Evolutionary conservation across 2,888 invertebrate genomes (phyloP).

Genomic region (Rutpela maculata): DNA sequence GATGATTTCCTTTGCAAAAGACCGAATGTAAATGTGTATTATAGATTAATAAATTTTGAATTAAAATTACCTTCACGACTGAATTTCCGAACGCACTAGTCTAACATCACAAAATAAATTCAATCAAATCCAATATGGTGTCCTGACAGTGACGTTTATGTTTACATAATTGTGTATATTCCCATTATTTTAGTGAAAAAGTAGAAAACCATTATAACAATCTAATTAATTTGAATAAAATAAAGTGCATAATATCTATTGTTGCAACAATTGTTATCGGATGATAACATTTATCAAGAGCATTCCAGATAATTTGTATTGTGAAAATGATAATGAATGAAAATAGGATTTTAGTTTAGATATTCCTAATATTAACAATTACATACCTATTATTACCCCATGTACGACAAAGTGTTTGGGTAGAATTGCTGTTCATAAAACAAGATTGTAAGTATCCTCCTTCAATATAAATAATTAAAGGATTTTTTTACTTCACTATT

Average conservation of each 20-base stretch:
- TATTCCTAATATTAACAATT: constrained; percentile 51
- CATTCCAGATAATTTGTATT: constrained; percentile 51
- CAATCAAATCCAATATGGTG: constrained; percentile 67
- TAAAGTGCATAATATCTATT: constrained; percentile 52
- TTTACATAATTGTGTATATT: constrained; percentile 72
- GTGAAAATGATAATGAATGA: constrained; percentile 61
- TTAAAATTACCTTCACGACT: no score
- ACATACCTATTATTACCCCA: constrained; percentile 47
- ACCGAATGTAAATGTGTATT: no score
- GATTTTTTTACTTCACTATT: constrained; percentile 53
- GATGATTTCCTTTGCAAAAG: no score
- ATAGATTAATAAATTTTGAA: no score
- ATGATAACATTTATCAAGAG: constrained; percentile 53
- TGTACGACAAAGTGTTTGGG: constrained; percentile 67
- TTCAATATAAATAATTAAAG: constrained; percentile 44
- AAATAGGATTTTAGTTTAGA: constrained; percentile 54
- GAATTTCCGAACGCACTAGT: constrained; percentile 12
- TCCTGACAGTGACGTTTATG: constrained; percentile 72
- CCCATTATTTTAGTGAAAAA: constrained; percentile 58
- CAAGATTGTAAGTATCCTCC: constrained; percentile 69
- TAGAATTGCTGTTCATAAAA: constrained; percentile 69
- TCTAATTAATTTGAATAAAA: constrained; percentile 37
- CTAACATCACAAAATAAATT: constrained; percentile 32
- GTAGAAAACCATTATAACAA: constrained; percentile 42
- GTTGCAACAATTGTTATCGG: constrained; percentile 52